Evolutionary conservation across 2,888 invertebrate species (phyloP).

Genomic region (Lycophotia porphyrea): DNA sequence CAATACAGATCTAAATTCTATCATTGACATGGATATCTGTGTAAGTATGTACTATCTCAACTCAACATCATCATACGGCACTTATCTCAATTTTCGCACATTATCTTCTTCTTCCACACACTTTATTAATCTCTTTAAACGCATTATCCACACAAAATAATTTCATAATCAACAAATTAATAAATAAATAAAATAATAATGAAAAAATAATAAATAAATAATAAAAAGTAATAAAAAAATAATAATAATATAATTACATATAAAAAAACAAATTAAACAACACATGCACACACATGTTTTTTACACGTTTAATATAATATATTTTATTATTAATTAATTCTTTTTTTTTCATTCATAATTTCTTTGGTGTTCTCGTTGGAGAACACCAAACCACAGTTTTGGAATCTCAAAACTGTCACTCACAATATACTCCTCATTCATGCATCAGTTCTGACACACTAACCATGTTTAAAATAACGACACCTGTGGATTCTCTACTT

Average conservation of each 20-base stretch:
- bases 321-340: no score
- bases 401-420: background rate
- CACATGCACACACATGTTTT: no score
- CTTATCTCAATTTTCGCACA: background rate
- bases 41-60: background rate
- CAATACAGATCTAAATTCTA: background rate
- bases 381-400: no score
- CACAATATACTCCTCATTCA: background rate
- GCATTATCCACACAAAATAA: no score
- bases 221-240: no score
- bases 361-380: background rate
- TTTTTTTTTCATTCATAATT: no score
- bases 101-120: background rate
- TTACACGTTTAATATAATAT: no score
- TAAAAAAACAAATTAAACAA: no score
- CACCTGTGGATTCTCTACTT: constrained; percentile 17
- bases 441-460: background rate
- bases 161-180: no score
- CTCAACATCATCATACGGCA: background rate
- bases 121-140: background rate
- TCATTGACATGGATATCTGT: background rate
- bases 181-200: no score
- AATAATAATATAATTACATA: no score
- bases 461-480: background rate
- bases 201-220: no score